Conservation (phyloP, 2,797 vertebrate species). For the Hylomyscus alleni region DNA sequence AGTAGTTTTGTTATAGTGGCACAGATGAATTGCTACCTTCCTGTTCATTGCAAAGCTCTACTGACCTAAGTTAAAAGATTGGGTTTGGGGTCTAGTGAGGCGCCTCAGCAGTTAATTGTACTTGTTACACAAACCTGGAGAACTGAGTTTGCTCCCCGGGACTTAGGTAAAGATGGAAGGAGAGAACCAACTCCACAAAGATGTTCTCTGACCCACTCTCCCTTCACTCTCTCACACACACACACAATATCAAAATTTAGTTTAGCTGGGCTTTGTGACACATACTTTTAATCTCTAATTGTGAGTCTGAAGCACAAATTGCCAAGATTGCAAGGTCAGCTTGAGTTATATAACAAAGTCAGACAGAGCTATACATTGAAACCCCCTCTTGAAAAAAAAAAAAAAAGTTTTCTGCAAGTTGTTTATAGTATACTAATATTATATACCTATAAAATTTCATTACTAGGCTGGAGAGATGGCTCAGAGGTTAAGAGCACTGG, state of each 20-base stretch:
- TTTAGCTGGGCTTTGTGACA: not conserved
- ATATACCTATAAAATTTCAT: not conserved
- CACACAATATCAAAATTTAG: not conserved
- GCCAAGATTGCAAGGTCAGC: not conserved
- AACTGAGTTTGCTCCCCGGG: not conserved
- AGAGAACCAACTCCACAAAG: not conserved
- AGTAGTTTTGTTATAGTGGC: not conserved
- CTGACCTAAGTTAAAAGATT: not conserved
- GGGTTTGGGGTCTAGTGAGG: not conserved
- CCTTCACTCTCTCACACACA: not conserved
- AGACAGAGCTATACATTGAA: not conserved
- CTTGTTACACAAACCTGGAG: not conserved
- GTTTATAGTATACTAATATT: conserved; percentile 11
- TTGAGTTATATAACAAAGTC: not conserved
- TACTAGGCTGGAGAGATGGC: not conserved
- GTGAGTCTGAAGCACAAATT: not conserved
- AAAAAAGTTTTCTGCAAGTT: not conserved
- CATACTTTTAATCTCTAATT: not conserved
- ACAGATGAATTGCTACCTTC: not conserved
- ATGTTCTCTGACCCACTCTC: not conserved
- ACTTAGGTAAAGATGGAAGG: not conserved
- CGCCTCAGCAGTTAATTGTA: not conserved
- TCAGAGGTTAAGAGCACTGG: not conserved
- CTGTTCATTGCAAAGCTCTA: not conserved
- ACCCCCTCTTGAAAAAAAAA: not conserved